Conservation (phyloP, 2,113 vertebrate species). For the Carettochelys insculpta region DNA sequence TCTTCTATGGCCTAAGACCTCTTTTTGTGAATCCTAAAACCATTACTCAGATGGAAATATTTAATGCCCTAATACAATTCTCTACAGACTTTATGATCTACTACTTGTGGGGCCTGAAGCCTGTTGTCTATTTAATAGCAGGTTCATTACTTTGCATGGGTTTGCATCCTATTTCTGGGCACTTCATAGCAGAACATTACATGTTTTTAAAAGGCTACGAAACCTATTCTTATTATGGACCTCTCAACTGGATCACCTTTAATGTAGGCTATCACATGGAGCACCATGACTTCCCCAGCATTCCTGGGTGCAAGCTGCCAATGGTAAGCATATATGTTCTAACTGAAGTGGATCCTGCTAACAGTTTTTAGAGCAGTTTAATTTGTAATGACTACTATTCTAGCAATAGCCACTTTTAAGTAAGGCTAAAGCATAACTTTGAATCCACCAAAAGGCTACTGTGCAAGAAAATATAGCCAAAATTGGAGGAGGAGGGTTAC, state of each 20-base stretch:
- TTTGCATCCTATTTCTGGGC: slow-evolving; percentile 95
- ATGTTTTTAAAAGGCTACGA: slow-evolving; percentile 96
- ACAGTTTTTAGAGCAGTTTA: neutral
- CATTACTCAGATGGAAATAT: slow-evolving; percentile 86
- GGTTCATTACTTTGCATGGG: slow-evolving; percentile 91
- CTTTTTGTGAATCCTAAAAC: slow-evolving; percentile 91
- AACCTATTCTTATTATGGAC: slow-evolving; percentile 97
- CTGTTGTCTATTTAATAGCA: slow-evolving; percentile 89
- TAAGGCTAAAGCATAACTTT: neutral
- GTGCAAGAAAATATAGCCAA: neutral
- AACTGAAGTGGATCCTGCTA: neutral
- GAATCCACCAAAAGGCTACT: neutral
- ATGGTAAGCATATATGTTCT: slow-evolving; percentile 77
- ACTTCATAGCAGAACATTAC: slow-evolving; percentile 98
- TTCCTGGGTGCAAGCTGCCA: slow-evolving; percentile 92
- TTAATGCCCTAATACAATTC: slow-evolving; percentile 86
- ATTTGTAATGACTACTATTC: neutral
- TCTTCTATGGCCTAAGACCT: slow-evolving; percentile 90
- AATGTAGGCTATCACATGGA: slow-evolving; percentile 98
- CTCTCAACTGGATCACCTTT: slow-evolving; percentile 94
- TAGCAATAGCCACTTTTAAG: neutral
- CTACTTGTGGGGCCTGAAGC: slow-evolving; percentile 88
- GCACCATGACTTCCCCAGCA: slow-evolving; percentile 98
- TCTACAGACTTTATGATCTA: slow-evolving; percentile 79
- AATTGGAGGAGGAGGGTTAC: neutral